These are phyloP conservation scores for Drosophila novamexicana DNA, from an alignment of 1,140 invertebrate species.

Conservation along the genomic window DNA sequence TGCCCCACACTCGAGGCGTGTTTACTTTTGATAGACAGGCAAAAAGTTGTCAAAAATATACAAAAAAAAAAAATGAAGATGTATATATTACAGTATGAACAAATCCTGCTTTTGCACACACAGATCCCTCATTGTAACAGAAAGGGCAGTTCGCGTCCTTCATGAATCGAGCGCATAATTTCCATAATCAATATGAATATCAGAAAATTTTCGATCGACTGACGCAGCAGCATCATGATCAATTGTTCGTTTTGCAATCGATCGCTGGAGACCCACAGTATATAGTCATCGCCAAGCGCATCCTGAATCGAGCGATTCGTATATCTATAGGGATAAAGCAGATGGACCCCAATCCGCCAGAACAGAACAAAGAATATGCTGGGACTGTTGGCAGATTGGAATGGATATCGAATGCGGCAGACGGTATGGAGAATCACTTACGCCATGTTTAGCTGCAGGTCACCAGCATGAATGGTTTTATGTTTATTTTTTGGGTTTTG, in stretches of 20 bases:
- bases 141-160: background rate
- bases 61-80: background rate
- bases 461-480: background rate
- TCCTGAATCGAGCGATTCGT: slow-evolving; percentile 34
- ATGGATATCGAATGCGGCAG: background rate
- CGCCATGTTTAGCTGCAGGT: slow-evolving; percentile 18
- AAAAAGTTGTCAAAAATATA: slow-evolving; percentile 10
- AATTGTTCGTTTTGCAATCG: slow-evolving; percentile 1
- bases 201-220: slow-evolving; percentile 15
- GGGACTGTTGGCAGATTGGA: slow-evolving; percentile 13
- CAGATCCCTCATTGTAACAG: background rate
- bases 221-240: background rate
- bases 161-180: background rate
- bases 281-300: slow-evolving; percentile 24
- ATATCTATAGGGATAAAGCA: slow-evolving; percentile 40
- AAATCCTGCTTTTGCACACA: no score
- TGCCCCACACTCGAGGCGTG: slow-evolving; percentile 28
- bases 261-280: slow-evolving; percentile 27
- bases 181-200: slow-evolving; percentile 37
- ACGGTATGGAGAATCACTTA: slow-evolving; percentile 8
- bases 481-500: background rate
- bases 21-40: slow-evolving; percentile 49
- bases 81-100: no score
- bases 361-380: slow-evolving; percentile 28
- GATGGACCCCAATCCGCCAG: slow-evolving; percentile 44